Conservation (phyloP, 2,113 vertebrate genomes). For the Clarias magur region DNA sequence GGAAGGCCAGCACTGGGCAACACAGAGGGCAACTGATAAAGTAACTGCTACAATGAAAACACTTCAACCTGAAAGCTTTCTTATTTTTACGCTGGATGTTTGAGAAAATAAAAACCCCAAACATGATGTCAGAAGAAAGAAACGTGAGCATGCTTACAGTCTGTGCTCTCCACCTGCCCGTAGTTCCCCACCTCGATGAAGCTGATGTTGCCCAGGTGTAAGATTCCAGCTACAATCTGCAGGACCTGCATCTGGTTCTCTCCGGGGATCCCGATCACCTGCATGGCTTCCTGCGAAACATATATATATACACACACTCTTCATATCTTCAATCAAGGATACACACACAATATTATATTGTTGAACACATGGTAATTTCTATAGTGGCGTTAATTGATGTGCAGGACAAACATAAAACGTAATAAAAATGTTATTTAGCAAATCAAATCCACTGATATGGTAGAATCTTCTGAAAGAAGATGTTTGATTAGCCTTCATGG, state of each 20-base stretch:
- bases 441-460: neutral
- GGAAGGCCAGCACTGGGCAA: constrained; percentile 85
- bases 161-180: constrained; percentile 83
- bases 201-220: constrained; percentile 92
- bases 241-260: constrained; percentile 82
- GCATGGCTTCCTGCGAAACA: constrained; percentile 86
- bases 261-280: constrained; percentile 84
- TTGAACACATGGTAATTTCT: neutral
- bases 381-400: neutral
- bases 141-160: constrained; percentile 75
- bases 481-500: neutral
- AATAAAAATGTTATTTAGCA: neutral
- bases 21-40: neutral
- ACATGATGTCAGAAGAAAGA: neutral
- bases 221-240: constrained; percentile 89
- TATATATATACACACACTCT: constrained; percentile 3
- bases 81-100: neutral
- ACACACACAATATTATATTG: neutral
- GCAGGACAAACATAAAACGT: too few relatives aligned
- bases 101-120: neutral
- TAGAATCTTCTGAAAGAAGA: neutral
- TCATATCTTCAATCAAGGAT: neutral
- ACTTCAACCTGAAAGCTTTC: neutral
- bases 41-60: neutral
- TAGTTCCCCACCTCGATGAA: constrained; percentile 95